These are phyloP conservation scores for Danionella cerebrum DNA, from an alignment of 2,113 vertebrate genomes.

Conservation along the genomic window DNA sequence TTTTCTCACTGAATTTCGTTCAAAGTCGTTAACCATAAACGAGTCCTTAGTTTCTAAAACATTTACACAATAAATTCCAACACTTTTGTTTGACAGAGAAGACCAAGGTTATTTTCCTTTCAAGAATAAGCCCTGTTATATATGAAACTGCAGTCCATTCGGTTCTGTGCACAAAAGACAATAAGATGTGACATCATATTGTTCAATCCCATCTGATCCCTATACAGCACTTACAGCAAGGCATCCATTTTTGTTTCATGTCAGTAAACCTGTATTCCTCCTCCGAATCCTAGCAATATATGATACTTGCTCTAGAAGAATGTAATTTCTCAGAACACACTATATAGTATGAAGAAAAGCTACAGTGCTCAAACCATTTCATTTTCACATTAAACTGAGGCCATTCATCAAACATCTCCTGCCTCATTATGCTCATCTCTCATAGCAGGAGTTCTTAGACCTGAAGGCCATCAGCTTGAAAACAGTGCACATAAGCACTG, in stretches of 20 bases:
- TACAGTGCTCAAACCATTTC: conserved; percentile 45
- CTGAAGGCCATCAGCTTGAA: conserved; percentile 43
- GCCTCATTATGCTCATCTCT: conserved; percentile 27
- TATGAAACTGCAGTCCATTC: not conserved
- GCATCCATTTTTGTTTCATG: not conserved
- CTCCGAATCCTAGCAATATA: not conserved
- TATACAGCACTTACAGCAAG: not conserved
- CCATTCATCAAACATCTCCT: conserved; percentile 32
- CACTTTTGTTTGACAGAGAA: too few species aligned
- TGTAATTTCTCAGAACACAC: not conserved
- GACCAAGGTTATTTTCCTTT: too few species aligned
- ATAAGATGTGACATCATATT: not conserved
- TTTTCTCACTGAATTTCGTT: too few species aligned
- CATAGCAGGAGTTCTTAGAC: conserved; percentile 12
- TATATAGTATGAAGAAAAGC: conserved; percentile 16
- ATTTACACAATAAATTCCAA: too few species aligned
- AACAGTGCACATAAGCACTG: conserved; percentile 75
- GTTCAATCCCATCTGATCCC: not conserved
- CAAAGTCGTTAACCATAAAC: too few species aligned
- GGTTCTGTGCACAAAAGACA: not conserved
- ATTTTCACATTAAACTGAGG: conserved; percentile 25
- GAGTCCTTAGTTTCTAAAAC: too few species aligned
- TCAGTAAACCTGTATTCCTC: not conserved
- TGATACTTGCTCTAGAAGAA: not conserved
- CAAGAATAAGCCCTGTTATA: not conserved